Conservation (phyloP, 2,888 invertebrate genomes). For the Formica aserva region DNA sequence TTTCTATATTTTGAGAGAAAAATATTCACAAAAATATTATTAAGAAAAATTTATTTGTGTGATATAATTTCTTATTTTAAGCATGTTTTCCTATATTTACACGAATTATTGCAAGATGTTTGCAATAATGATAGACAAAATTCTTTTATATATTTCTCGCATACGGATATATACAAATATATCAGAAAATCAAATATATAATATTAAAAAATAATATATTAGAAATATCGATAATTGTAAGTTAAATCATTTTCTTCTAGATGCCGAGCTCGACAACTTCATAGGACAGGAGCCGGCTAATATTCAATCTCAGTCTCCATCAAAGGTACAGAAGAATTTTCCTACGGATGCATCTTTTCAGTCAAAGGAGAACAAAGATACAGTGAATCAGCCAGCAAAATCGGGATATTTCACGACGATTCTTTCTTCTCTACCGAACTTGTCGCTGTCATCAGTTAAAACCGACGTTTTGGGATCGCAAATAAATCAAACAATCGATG, state of each 20-base stretch:
- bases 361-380: slow-evolving; percentile 56
- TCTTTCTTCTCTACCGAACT: slow-evolving; percentile 82
- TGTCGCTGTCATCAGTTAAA: slow-evolving; percentile 80
- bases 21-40: background rate
- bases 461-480: slow-evolving; percentile 68
- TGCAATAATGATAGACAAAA: background rate
- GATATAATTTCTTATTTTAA: background rate
- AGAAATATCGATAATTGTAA: background rate
- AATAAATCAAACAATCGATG: slow-evolving; percentile 52
- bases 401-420: slow-evolving; percentile 83
- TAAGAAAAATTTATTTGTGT: background rate
- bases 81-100: background rate
- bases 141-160: background rate
- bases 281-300: slow-evolving; percentile 75
- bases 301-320: slow-evolving; percentile 11
- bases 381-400: slow-evolving; percentile 61
- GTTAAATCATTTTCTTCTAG: slow-evolving; percentile 62
- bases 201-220: slow-evolving; percentile 5
- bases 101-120: background rate
- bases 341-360: slow-evolving; percentile 43
- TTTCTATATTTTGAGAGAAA: background rate
- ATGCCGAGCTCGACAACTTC: slow-evolving; percentile 78
- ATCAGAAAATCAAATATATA: background rate
- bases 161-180: background rate
- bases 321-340: background rate